Evolutionary conservation across 2,888 invertebrate genomes (phyloP), one percentile per base, ranked within the genome.

Genomic region (Yponomeuta plumbellus): DNA sequence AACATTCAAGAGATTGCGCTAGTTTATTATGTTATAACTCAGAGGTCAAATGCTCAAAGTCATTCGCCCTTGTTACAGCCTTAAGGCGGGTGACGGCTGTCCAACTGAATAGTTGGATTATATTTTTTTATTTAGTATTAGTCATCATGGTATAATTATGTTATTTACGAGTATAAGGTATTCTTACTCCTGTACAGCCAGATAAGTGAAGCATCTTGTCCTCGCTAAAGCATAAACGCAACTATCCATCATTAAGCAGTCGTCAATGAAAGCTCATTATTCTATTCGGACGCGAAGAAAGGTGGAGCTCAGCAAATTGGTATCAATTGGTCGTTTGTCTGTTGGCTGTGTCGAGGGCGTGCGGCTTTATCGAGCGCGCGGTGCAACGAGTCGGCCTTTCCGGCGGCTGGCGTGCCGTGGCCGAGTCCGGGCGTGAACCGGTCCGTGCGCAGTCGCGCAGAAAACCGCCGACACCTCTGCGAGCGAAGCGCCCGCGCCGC

Each of bases 381-480:
- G 79, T 81, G 83, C 82, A 80, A 80, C 81, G 79, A 82, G 86
- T 86, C 83, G 79, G 83, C 77, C 81, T 79, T 84, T 81, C 82
- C 83, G 83, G 81, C 77, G 83, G 78, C 44, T 81, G 78, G 85
- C 84, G 85, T 81, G 85, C 81, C 78, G 79, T 66, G 64, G 26
- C 66, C 57, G 66, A 59, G 57, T 81, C 79, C 78, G 74, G 75
- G 80, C 76, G 73, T 77, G 82, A 89, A 90, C 90, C 89, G 90
- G 90, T 90, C 88, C 76, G 80, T 71, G 80, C 78, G 86, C 90
- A 85, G 84, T 87, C 85, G 84, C 81, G 86, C 90, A 89, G 89
- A 90, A 90, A 90, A 88, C 88, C 88, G 81, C 86, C 83, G 83
- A 88, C 90, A 88, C 90, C 88, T 88, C 83, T 44, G 34, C 57